Conservation (phyloP, 2,797 vertebrate species). For the Lithobates sylvaticus region DNA sequence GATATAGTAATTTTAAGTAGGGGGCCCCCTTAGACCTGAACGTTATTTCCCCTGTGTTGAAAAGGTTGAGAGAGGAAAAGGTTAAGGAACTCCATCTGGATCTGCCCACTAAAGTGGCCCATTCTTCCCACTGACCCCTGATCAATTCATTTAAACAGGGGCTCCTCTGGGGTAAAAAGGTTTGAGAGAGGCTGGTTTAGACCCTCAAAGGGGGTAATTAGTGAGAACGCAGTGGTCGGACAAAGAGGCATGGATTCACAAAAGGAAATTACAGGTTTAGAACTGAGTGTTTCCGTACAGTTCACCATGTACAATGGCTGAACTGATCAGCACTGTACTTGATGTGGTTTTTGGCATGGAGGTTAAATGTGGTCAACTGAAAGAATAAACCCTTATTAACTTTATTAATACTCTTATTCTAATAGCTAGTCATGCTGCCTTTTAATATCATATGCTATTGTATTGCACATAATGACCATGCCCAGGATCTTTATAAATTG, state of each 20-base stretch:
- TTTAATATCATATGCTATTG: not conserved
- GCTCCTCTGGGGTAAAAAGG: no score
- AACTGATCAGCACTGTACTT: not conserved
- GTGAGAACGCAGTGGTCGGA: not conserved
- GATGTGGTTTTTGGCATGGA: constrained; percentile 2
- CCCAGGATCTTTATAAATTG: not conserved
- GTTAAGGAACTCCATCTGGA: no score
- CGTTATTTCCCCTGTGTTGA: no score
- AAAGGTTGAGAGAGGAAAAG: no score
- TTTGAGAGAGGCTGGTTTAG: no score
- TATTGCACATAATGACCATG: not conserved
- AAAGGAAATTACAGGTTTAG: not conserved
- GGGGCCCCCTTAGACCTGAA: no score
- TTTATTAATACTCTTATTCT: constrained; percentile 11
- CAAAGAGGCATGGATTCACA: not conserved
- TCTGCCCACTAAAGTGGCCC: no score
- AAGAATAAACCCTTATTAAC: not conserved
- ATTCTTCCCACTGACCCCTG: no score
- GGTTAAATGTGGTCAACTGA: not conserved
- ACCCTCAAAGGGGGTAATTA: no score
- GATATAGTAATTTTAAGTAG: no score
- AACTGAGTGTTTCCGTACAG: not conserved
- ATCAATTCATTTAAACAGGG: no score
- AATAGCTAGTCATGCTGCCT: not conserved
- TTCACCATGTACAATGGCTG: not conserved